These are phyloP conservation scores for Drosophila testacea DNA, from an alignment of 2,888 invertebrate species.

Conservation along the genomic window DNA sequence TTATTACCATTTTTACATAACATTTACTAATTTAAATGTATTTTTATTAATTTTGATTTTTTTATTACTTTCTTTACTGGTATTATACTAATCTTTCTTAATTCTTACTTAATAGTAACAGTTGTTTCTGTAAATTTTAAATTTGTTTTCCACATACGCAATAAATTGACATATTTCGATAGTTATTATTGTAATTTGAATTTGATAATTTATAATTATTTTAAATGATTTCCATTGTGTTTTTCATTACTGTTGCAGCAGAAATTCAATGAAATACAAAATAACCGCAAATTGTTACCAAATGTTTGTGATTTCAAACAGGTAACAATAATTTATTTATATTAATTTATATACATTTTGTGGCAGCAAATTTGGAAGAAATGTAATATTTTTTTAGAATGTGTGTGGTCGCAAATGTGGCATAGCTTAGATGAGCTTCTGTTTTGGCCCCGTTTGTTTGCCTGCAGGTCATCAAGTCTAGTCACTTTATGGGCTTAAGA, in stretches of 20 bases:
- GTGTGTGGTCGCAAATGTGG: slow-evolving; percentile 23
- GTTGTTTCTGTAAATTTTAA: too few relatives aligned
- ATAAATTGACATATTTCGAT: too few relatives aligned
- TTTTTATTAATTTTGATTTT: too few relatives aligned
- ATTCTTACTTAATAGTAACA: too few relatives aligned
- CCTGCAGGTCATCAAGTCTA: slow-evolving; percentile 35
- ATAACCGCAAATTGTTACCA: slow-evolving; percentile 21
- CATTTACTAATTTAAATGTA: too few relatives aligned
- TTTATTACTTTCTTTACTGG: too few relatives aligned
- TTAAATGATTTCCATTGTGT: not conserved
- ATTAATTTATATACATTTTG: slow-evolving; percentile 15
- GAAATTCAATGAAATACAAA: not conserved
- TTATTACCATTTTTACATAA: too few relatives aligned
- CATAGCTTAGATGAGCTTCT: slow-evolving; percentile 5
- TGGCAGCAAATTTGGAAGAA: slow-evolving; percentile 1
- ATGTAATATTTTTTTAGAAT: slow-evolving; percentile 13
- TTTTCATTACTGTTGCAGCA: slow-evolving; percentile 2
- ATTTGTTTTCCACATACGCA: too few relatives aligned
- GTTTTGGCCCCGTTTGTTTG: slow-evolving; percentile 2
- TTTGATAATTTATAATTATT: not conserved
- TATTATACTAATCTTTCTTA: too few relatives aligned
- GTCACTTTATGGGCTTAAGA: slow-evolving; percentile 50
- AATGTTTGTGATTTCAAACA: slow-evolving; percentile 27
- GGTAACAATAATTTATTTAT: slow-evolving; percentile 3
- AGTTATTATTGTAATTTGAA: too few relatives aligned